Evolutionary conservation across 2,113 vertebrate species (phyloP).

Genomic region (Elephantulus edwardii): DNA sequence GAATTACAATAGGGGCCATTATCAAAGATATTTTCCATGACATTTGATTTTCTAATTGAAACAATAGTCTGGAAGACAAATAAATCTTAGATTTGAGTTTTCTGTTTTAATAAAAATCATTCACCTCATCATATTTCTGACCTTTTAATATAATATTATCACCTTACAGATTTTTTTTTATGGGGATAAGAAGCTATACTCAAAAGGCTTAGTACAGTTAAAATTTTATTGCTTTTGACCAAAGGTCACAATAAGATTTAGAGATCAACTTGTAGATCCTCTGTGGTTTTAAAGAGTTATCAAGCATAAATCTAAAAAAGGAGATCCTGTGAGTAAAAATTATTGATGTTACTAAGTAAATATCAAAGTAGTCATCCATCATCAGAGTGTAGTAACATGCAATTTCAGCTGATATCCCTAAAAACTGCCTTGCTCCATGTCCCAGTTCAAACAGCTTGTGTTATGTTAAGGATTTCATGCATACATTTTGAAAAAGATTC

Average conservation of each 20-base stretch:
- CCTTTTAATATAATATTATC: not conserved
- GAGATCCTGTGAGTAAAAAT: not conserved
- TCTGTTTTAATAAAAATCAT: not conserved
- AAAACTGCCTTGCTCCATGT: not conserved
- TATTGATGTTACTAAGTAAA: not conserved
- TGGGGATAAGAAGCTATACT: not conserved
- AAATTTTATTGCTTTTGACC: conserved; percentile 47
- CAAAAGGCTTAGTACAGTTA: not conserved
- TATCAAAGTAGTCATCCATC: not conserved
- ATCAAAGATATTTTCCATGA: not conserved
- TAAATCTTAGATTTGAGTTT: not conserved
- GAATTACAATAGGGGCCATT: not conserved
- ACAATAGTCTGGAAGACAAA: not conserved
- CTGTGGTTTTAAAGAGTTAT: conserved; percentile 38
- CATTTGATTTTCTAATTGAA: not conserved
- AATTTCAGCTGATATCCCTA: not conserved
- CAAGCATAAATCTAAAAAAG: not conserved
- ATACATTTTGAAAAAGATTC: not conserved
- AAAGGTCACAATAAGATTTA: conserved; percentile 42
- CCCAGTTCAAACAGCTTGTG: not conserved
- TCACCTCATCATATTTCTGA: not conserved
- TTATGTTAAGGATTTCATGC: not conserved
- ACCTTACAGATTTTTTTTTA: not conserved
- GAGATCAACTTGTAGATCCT: not conserved
- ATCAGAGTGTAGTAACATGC: not conserved